phyloP scores from a whole-genome alignment of 2,113 vertebrate genomes.

The Nicator chloris region DNA sequence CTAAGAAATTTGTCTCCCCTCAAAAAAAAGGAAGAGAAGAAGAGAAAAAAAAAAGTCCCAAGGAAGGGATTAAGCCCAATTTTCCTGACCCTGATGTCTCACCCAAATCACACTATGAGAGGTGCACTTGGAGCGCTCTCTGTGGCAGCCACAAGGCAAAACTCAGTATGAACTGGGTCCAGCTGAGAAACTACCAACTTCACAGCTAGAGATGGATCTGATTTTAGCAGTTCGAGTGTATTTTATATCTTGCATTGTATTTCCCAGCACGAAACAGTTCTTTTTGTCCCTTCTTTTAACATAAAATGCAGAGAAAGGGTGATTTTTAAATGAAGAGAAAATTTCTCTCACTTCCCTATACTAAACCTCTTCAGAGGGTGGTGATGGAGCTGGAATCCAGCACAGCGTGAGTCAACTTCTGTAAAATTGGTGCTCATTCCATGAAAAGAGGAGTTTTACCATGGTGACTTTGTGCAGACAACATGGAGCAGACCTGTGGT shows the following conservation, averaged over 20 bases:
- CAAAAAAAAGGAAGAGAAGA: not conserved
- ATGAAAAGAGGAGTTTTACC: not conserved
- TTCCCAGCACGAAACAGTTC: not conserved
- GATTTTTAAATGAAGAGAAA: not conserved
- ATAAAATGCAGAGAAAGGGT: not conserved
- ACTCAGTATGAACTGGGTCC: not conserved
- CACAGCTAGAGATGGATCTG: not conserved
- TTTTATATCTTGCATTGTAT: not conserved
- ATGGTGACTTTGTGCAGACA: not conserved
- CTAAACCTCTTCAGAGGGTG: not conserved
- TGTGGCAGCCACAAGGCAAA: not conserved
- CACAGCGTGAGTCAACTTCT: not conserved
- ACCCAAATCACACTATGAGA: fast-evolving
- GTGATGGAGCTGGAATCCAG: not conserved
- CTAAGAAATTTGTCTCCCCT: not conserved
- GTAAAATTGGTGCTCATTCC: not conserved
- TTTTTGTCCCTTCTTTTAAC: not conserved
- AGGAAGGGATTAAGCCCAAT: not conserved
- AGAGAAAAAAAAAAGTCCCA: not conserved
- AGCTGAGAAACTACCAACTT: not conserved
- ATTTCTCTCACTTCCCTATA: not conserved
- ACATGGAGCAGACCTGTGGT: not conserved
- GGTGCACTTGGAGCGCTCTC: not conserved
- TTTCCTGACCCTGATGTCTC: not conserved
- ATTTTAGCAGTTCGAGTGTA: not conserved